Conservation (phyloP, 1,140 invertebrate species). For the Anadara kagoshimensis region DNA sequence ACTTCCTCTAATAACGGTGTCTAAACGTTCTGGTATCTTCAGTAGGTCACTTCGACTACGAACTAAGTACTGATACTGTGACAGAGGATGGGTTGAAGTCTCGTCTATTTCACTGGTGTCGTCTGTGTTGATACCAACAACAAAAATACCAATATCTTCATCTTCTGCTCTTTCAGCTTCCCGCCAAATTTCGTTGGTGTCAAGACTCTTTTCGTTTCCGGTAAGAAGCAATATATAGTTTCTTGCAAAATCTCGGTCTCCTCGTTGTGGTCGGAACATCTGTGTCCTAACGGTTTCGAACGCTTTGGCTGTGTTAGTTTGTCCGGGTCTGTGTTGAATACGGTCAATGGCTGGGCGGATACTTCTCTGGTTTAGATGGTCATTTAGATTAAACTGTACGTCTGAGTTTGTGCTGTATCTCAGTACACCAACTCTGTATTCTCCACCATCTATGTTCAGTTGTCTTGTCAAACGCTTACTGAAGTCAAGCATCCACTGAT, state of each 20-base stretch:
- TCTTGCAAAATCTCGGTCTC: slow-evolving; percentile 51
- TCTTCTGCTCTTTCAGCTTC: slow-evolving; percentile 55
- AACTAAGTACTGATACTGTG: slow-evolving; percentile 40
- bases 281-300: slow-evolving; percentile 31
- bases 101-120: slow-evolving; percentile 56
- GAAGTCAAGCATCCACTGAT: slow-evolving; percentile 37
- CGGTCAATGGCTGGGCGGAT: slow-evolving; percentile 45
- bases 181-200: slow-evolving; percentile 23
- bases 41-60: slow-evolving; percentile 32
- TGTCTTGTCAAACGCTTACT: slow-evolving; percentile 28
- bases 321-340: slow-evolving; percentile 41
- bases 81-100: slow-evolving; percentile 50
- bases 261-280: slow-evolving; percentile 44
- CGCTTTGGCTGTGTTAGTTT: slow-evolving; percentile 44
- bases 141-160: slow-evolving; percentile 53
- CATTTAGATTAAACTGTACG: slow-evolving; percentile 57
- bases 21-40: slow-evolving; percentile 10
- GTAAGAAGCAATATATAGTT: slow-evolving; percentile 61
- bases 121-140: slow-evolving; percentile 54
- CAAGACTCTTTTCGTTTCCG: slow-evolving; percentile 47
- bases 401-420: slow-evolving; percentile 47
- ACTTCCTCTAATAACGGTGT: neutral
- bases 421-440: slow-evolving; percentile 53
- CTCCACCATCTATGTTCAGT: slow-evolving; percentile 54
- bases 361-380: slow-evolving; percentile 33